Conservation (phyloP, 64 coral and sea anemone genomes). For the Stichodactyla helianthus region DNA sequence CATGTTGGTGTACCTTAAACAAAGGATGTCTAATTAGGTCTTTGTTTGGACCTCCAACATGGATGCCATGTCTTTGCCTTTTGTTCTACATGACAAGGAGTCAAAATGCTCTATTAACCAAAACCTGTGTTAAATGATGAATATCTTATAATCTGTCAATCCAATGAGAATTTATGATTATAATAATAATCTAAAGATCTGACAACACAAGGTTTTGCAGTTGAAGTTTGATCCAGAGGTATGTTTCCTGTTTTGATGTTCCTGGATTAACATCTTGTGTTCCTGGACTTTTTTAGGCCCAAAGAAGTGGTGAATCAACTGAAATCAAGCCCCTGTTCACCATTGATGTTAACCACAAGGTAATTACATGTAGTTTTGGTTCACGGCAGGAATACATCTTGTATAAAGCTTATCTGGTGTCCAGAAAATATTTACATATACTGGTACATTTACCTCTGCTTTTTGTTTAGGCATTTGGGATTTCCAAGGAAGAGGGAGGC, state of each 20-base stretch:
- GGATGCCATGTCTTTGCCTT: too few species aligned
- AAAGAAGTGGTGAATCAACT: constrained; percentile 75
- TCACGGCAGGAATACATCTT: neutral
- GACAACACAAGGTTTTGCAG: constrained; percentile 6
- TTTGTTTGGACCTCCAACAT: too few species aligned
- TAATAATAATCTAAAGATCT: constrained; percentile 25
- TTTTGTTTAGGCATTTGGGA: too few species aligned
- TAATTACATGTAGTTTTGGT: neutral
- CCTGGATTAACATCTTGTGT: neutral
- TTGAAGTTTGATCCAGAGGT: neutral
- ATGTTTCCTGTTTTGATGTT: neutral
- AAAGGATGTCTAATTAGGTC: too few species aligned
- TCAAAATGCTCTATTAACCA: neutral
- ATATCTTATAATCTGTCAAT: constrained; percentile 84
- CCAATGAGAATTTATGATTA: constrained; percentile 85
- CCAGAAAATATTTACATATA: too few species aligned
- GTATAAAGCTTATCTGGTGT: too few species aligned
- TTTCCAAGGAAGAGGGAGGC: too few species aligned
- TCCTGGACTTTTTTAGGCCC: constrained; percentile 41
- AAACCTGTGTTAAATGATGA: constrained; percentile 60
- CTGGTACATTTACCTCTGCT: too few species aligned
- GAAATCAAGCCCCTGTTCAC: constrained; percentile 91
- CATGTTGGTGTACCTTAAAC: too few species aligned
- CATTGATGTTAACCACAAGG: constrained; percentile 86
- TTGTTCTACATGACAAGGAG: too few species aligned